phyloP scores from a whole-genome alignment of 2,113 vertebrate genomes.

The Zosterops lateralis region DNA sequence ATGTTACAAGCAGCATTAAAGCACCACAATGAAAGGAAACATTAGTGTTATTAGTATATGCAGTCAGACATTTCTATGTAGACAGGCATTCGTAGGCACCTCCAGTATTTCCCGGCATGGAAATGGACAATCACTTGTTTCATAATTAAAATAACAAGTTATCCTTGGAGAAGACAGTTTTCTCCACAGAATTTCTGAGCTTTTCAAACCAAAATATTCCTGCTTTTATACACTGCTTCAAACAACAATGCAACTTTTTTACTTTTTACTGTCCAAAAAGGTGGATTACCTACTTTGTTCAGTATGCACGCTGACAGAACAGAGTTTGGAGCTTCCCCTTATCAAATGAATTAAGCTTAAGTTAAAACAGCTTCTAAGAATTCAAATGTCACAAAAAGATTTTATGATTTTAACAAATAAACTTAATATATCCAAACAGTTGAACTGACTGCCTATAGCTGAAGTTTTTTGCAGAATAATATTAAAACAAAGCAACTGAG shows the following conservation, averaged over 20 bases:
- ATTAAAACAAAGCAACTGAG: background rate
- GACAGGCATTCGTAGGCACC: background rate
- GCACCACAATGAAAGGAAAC: constrained; percentile 38
- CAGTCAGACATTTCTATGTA: background rate
- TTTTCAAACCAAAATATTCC: constrained; percentile 13
- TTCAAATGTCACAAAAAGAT: background rate
- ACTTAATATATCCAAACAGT: background rate
- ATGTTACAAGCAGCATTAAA: constrained; percentile 43
- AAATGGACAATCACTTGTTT: background rate
- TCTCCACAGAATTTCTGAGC: background rate
- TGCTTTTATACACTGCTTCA: background rate
- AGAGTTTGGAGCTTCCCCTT: background rate
- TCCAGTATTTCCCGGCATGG: background rate
- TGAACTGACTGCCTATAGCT: background rate
- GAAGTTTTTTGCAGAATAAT: background rate
- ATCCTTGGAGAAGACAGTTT: background rate
- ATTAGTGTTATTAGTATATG: constrained; percentile 42
- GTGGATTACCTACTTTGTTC: background rate
- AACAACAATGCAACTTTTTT: background rate
- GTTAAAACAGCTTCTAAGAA: background rate
- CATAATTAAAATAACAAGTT: background rate
- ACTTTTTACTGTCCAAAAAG: background rate
- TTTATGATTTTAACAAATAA: background rate
- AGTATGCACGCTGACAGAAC: background rate
- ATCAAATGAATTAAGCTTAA: background rate